Percentiles rank a stretch among this genome's conserved stretches.
Evolutionary conservation across 1,140 invertebrate genomes (phyloP).

Genomic region (Eupeodes corollae): DNA sequence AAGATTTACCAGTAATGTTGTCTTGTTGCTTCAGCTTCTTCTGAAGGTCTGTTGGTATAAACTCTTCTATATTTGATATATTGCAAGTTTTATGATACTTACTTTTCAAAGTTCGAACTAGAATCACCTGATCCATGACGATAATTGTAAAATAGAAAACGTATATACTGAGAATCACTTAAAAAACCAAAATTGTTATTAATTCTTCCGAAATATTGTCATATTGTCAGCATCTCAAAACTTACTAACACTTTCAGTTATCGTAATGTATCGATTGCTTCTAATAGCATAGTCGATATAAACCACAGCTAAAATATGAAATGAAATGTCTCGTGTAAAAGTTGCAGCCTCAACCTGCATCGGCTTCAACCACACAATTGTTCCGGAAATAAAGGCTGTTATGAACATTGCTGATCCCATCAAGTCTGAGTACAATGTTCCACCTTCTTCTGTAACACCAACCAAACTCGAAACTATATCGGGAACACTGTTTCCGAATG

Average conservation of each 20-base stretch:
- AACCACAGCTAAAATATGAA: slow-evolving; percentile 45
- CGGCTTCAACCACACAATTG: slow-evolving; percentile 45
- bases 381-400: slow-evolving; percentile 52
- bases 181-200: not conserved
- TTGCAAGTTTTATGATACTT: not conserved
- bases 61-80: not conserved
- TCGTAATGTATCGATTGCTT: slow-evolving; percentile 23
- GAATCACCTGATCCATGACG: slow-evolving; percentile 5
- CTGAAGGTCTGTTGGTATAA: not conserved
- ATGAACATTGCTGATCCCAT: slow-evolving; percentile 59
- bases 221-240: not conserved
- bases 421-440: slow-evolving; percentile 39
- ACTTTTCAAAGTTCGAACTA: not conserved
- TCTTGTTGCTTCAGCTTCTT: slow-evolving; percentile 1
- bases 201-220: not conserved
- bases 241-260: slow-evolving; percentile 6
- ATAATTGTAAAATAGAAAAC: slow-evolving; percentile 1
- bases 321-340: slow-evolving; percentile 54
- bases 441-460: slow-evolving; percentile 34
- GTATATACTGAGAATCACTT: slow-evolving; percentile 4
- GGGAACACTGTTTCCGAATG: slow-evolving; percentile 64
- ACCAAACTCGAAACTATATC: slow-evolving; percentile 60
- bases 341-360: slow-evolving; percentile 49
- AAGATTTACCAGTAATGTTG: not conserved
- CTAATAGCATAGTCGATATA: slow-evolving; percentile 31